Evolutionary conservation across 2,888 invertebrate species (phyloP).

Genomic region (Osmoderma eremita): DNA sequence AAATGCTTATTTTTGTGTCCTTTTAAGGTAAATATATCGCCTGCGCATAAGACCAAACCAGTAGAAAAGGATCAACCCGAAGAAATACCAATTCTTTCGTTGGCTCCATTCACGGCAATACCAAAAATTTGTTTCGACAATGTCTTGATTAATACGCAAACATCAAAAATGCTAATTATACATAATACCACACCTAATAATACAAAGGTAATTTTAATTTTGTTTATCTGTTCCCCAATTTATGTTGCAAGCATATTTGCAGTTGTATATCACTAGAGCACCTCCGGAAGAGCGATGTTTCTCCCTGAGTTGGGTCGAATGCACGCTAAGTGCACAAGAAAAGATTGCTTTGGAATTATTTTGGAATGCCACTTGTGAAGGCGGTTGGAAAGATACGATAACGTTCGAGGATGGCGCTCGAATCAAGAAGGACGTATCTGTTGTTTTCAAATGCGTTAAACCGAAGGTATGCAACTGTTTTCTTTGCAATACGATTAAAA

Average conservation of each 20-base stretch:
- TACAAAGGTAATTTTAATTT: constrained; percentile 61
- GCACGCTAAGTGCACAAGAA: constrained; percentile 67
- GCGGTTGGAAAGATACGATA: constrained; percentile 72
- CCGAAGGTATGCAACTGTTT: constrained; percentile 52
- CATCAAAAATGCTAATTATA: constrained; percentile 68
- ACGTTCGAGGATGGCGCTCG: constrained; percentile 70
- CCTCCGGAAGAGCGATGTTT: constrained; percentile 70
- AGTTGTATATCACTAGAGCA: constrained; percentile 67
- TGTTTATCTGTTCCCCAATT: constrained; percentile 46
- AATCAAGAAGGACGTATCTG: constrained; percentile 73
- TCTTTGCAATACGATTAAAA: background rate
- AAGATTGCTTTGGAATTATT: constrained; percentile 68
- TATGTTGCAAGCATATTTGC: constrained; percentile 51
- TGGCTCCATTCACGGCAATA: constrained; percentile 75
- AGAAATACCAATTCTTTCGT: constrained; percentile 66
- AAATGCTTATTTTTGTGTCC: too few relatives aligned
- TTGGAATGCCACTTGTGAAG: constrained; percentile 73
- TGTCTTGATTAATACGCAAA: constrained; percentile 69
- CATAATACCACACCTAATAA: constrained; percentile 67
- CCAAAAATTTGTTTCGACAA: constrained; percentile 76
- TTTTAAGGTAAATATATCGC: constrained; percentile 35
- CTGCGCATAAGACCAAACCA: constrained; percentile 13
- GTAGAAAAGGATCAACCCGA: constrained; percentile 50
- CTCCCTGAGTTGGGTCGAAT: constrained; percentile 68
- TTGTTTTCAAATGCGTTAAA: constrained; percentile 70